Evolutionary conservation across 1,140 invertebrate species (phyloP).

Genomic region (Dufourea novaeangliae): DNA sequence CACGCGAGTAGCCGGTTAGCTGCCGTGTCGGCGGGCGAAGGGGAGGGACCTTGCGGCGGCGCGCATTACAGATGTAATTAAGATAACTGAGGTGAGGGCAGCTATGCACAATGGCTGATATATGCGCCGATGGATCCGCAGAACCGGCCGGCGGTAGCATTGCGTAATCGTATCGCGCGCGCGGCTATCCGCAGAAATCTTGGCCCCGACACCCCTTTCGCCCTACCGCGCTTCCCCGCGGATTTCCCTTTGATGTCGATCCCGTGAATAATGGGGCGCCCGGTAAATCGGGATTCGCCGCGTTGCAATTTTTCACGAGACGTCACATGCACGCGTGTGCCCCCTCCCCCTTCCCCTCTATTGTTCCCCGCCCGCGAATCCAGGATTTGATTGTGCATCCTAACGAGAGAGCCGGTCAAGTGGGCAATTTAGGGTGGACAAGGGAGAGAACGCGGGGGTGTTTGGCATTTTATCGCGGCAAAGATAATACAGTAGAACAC

Average conservation of each 20-base stretch:
- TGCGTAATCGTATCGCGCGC: constrained; percentile 59
- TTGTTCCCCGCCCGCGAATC: constrained; percentile 11
- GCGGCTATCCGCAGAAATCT: constrained; percentile 70
- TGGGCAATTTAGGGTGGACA: too few relatives aligned
- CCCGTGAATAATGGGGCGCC: constrained; percentile 23
- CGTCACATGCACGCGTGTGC: constrained; percentile 8
- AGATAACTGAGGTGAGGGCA: constrained; percentile 81
- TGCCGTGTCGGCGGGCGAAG: constrained; percentile 58
- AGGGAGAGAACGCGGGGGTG: too few relatives aligned
- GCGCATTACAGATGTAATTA: constrained; percentile 81
- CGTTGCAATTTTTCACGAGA: constrained; percentile 23
- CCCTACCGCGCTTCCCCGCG: constrained; percentile 20
- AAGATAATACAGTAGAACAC: too few relatives aligned
- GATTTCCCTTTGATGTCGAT: constrained; percentile 48
- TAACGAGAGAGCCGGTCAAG: not conserved
- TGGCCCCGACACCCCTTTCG: constrained; percentile 34
- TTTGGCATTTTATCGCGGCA: not conserved
- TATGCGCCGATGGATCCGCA: constrained; percentile 70
- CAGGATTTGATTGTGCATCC: not conserved
- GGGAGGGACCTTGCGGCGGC: too few relatives aligned
- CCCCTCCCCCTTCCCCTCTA: not conserved
- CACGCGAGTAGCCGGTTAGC: constrained; percentile 35
- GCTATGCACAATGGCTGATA: constrained; percentile 79
- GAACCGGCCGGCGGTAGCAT: constrained; percentile 52
- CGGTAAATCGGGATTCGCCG: constrained; percentile 25